These are phyloP conservation scores for Luffia ferchaultella DNA, from an alignment of 2,888 invertebrate species.

Conservation along the genomic window DNA sequence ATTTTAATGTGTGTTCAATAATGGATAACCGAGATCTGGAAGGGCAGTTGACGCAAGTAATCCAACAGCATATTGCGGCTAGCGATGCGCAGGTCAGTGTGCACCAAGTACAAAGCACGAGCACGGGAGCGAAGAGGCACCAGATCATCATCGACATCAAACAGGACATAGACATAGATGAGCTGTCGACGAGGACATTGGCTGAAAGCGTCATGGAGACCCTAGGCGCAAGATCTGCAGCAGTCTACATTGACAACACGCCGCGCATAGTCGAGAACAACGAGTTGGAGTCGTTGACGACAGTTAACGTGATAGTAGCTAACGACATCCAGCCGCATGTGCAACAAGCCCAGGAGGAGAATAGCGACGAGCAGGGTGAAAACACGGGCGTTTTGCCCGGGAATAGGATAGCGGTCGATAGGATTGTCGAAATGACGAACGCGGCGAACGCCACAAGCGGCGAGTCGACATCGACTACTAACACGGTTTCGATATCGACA, in stretches of 20 bases:
- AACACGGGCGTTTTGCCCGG: constrained; percentile 30
- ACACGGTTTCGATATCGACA: constrained; percentile 33
- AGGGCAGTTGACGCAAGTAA: constrained; percentile 49
- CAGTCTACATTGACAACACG: constrained; percentile 55
- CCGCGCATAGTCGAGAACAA: constrained; percentile 31
- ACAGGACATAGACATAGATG: constrained; percentile 58
- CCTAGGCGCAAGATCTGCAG: constrained; percentile 51
- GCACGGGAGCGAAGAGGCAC: constrained; percentile 47
- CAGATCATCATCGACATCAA: constrained; percentile 62
- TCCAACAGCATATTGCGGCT: constrained; percentile 50
- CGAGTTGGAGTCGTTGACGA: constrained; percentile 51
- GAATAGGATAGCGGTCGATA: constrained; percentile 45
- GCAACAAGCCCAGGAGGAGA: constrained; percentile 14
- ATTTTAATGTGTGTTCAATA: constrained; percentile 30
- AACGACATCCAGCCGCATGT: constrained; percentile 35
- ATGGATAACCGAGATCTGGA: constrained; percentile 47
- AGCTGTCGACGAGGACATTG: constrained; percentile 50
- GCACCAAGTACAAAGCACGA: constrained; percentile 46
- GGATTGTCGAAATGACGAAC: constrained; percentile 46
- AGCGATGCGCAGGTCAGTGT: constrained; percentile 56
- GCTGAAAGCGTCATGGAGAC: constrained; percentile 62
- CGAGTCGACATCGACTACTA: constrained; percentile 27
- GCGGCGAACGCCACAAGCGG: constrained; percentile 24
- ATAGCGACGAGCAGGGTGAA: constrained; percentile 17
- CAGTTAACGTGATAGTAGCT: constrained; percentile 56